These are phyloP conservation scores for Mesocricetus auratus DNA, from an alignment of 2,113 vertebrate species.

Conservation along the genomic window DNA sequence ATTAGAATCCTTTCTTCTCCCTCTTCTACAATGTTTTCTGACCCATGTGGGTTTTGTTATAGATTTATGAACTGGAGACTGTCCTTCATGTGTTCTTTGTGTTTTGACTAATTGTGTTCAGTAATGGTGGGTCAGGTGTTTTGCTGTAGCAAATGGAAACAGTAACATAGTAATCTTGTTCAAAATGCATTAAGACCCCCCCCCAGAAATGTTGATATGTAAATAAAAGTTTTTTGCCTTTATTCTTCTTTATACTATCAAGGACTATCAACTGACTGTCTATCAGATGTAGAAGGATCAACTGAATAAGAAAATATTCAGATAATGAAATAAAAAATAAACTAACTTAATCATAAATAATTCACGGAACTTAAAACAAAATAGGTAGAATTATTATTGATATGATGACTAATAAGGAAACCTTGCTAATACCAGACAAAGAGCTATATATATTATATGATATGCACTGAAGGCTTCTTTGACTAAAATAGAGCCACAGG, in stretches of 20 bases:
- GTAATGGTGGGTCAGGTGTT: not conserved
- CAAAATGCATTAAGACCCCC: slow-evolving; percentile 93
- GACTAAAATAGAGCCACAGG: not conserved
- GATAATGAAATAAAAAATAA: not conserved
- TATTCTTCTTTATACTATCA: slow-evolving; percentile 19
- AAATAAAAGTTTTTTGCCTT: slow-evolving; percentile 93
- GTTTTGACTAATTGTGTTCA: not conserved
- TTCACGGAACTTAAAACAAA: not conserved
- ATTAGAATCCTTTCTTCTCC: no score
- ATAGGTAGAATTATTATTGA: not conserved
- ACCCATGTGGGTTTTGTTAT: not conserved
- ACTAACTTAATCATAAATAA: not conserved
- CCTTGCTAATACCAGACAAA: not conserved
- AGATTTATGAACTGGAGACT: not conserved
- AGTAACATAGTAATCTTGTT: slow-evolving; percentile 75
- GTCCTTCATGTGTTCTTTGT: no score
- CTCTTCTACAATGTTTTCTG: not conserved
- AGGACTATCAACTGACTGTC: not conserved
- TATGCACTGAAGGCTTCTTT: not conserved
- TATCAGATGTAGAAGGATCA: not conserved
- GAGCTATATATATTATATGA: not conserved
- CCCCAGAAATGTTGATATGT: slow-evolving; percentile 92
- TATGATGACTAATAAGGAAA: not conserved
- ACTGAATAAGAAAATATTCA: not conserved
- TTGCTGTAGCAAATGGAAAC: not conserved